A percentile compares a stretch with the other conserved stretches of the same genome.
Conservation (phyloP, 2,888 invertebrate species). For the Nomada ruficornis region DNA sequence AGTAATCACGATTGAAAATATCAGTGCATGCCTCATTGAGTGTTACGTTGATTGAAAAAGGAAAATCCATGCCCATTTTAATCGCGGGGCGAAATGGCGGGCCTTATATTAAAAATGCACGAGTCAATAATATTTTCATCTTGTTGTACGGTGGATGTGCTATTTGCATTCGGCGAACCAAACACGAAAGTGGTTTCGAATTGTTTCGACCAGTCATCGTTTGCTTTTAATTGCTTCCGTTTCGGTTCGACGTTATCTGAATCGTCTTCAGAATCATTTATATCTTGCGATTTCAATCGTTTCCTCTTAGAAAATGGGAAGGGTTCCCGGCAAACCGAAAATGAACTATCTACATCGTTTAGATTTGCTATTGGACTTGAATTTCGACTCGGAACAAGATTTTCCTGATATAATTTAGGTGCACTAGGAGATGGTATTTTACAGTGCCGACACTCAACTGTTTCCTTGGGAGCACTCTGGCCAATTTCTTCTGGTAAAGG, state of each 20-base stretch:
- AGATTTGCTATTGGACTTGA: not conserved
- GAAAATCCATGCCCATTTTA: not conserved
- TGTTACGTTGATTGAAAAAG: not conserved
- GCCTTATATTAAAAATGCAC: conserved; percentile 41
- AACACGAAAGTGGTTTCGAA: conserved; percentile 58
- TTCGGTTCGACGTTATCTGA: not conserved
- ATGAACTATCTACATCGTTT: not conserved
- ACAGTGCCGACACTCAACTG: not conserved
- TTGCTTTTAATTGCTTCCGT: conserved; percentile 28
- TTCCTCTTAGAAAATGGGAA: conserved; percentile 7
- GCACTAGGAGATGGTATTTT: not conserved
- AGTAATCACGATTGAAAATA: too few relatives aligned
- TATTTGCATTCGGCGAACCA: conserved; percentile 24
- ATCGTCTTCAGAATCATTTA: not conserved
- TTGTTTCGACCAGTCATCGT: conserved; percentile 51
- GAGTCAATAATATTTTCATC: conserved; percentile 8
- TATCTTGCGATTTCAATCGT: not conserved
- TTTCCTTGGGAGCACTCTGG: not conserved
- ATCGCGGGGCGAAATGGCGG: not conserved
- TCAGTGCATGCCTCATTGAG: too few relatives aligned
- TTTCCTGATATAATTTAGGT: not conserved
- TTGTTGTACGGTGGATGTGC: not conserved
- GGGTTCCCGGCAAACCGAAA: not conserved
- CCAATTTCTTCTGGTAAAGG: not conserved
- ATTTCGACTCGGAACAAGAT: not conserved